Conservation (phyloP, 2,113 vertebrate species). For the Trichomycterus rosablanca region DNA sequence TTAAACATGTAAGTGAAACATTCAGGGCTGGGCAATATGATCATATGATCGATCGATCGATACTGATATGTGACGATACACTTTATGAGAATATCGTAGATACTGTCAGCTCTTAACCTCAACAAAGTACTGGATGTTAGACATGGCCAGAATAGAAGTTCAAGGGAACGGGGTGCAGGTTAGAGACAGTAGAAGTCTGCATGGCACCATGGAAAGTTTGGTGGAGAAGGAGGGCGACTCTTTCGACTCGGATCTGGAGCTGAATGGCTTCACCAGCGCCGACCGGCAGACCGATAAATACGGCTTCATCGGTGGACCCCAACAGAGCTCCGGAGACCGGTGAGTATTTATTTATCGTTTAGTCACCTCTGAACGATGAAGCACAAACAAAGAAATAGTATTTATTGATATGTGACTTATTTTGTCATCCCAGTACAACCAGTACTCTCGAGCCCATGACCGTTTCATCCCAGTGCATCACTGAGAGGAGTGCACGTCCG, state of each 20-base stretch:
- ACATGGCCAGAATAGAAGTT: slow-evolving; percentile 57
- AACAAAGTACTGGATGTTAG: not conserved
- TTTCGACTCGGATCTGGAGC: slow-evolving; percentile 64
- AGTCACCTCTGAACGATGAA: not conserved
- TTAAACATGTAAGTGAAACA: too few species aligned
- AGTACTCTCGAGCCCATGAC: too few species aligned
- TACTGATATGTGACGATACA: not conserved
- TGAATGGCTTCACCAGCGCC: slow-evolving; percentile 65
- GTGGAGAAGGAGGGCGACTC: slow-evolving; percentile 58
- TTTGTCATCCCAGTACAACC: too few species aligned
- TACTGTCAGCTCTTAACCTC: not conserved
- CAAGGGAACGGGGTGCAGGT: slow-evolving; percentile 64
- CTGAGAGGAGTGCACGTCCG: too few species aligned
- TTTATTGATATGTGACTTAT: too few species aligned
- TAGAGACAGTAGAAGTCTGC: slow-evolving; percentile 52
- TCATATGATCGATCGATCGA: not conserved
- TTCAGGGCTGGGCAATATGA: too few species aligned
- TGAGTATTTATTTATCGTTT: slow-evolving; percentile 58
- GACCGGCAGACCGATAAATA: slow-evolving; percentile 83
- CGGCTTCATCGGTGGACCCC: slow-evolving; percentile 83
- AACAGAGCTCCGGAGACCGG: slow-evolving; percentile 66
- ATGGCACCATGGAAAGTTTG: slow-evolving; percentile 67
- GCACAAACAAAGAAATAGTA: slow-evolving; percentile 1
- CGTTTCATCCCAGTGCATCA: too few species aligned
- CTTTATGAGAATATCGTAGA: not conserved